These are phyloP conservation scores for Sus cebifrons DNA, from an alignment of 2,797 vertebrate genomes.

Conservation along the genomic window DNA sequence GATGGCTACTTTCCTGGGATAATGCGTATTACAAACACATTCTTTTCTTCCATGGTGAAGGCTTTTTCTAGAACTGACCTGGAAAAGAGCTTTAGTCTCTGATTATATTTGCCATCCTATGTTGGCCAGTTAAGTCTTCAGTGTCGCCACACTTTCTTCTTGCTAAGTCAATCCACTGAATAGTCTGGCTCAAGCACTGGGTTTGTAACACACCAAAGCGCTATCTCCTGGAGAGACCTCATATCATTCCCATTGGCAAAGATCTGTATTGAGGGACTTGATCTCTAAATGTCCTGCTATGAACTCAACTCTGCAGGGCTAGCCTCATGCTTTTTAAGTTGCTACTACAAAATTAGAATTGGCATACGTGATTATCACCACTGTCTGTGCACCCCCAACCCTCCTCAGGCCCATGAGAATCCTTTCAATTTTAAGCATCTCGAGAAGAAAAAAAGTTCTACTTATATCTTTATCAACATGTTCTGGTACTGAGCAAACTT, in stretches of 20 bases:
- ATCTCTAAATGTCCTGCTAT: background rate
- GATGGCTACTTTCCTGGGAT: background rate
- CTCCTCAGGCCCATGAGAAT: background rate
- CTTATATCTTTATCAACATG: background rate
- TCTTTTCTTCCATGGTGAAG: slow-evolving; percentile 10
- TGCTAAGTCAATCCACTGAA: background rate
- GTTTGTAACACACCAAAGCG: background rate
- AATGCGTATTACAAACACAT: background rate
- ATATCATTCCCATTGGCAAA: background rate
- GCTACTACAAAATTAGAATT: background rate
- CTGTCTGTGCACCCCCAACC: background rate
- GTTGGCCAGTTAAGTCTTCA: background rate
- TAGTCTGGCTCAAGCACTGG: background rate
- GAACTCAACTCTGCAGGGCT: background rate
- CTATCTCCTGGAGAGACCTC: background rate
- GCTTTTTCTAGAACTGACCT: background rate
- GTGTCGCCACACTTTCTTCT: background rate
- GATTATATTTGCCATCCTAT: background rate
- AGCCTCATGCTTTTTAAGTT: background rate
- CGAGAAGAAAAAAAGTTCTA: background rate
- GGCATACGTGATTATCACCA: background rate
- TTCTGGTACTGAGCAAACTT: background rate
- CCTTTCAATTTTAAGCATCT: slow-evolving; percentile 6
- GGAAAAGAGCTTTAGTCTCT: background rate
- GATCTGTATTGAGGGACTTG: background rate